Percentiles rank a stretch among this genome's conserved stretches.
Conservation (phyloP, 2,797 vertebrate species). For the Phylloscopus collybita region DNA sequence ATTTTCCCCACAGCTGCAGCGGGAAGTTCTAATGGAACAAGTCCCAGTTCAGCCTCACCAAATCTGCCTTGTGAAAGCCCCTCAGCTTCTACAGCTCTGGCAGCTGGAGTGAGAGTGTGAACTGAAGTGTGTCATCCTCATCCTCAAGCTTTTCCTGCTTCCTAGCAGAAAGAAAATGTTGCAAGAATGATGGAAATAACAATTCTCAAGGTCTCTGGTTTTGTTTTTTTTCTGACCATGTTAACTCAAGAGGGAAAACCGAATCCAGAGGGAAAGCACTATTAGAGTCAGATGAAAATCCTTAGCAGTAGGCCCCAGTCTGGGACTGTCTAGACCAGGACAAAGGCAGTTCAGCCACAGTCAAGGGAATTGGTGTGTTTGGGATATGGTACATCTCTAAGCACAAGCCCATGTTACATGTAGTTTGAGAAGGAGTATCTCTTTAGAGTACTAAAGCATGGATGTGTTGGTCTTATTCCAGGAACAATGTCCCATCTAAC, state of each 20-base stretch:
- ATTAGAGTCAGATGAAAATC: background rate
- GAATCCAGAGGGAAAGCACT: background rate
- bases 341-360: background rate
- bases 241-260: background rate
- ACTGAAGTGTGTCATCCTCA: background rate
- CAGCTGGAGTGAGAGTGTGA: background rate
- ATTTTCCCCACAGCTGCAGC: background rate
- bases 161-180: background rate
- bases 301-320: background rate
- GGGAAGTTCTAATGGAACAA: background rate
- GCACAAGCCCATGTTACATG: background rate
- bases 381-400: background rate
- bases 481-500: background rate
- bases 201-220: background rate
- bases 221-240: background rate
- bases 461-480: background rate
- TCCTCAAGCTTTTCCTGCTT: background rate
- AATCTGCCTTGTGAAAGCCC: background rate
- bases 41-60: background rate
- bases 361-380: background rate
- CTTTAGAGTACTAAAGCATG: background rate
- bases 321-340: background rate
- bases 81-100: background rate
- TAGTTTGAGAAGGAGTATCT: background rate
- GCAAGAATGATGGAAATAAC: background rate